phyloP scores from a whole-genome alignment of 1,140 invertebrate species.

The Magallana angulata region DNA sequence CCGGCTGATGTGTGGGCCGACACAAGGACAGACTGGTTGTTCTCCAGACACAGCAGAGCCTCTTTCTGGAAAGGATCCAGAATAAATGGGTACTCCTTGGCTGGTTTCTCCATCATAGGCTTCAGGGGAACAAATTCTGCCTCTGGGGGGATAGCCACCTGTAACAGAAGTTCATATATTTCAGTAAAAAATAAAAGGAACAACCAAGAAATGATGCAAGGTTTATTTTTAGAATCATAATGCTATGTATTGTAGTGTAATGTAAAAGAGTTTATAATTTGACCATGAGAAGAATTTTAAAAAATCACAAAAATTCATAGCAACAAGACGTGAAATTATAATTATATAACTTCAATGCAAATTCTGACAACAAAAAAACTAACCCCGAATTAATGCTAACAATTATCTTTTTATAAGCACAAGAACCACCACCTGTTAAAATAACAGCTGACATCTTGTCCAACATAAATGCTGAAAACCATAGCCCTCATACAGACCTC shows the following conservation, averaged over 20 bases:
- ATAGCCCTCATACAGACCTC: conserved; percentile 82
- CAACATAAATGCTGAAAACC: too few relatives aligned
- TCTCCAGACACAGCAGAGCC: conserved; percentile 98
- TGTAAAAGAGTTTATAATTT: too few relatives aligned
- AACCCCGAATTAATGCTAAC: too few relatives aligned
- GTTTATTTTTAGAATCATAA: neutral
- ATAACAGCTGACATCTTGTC: too few relatives aligned
- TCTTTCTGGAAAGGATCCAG: conserved; percentile 99
- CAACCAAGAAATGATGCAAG: neutral
- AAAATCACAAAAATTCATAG: too few relatives aligned
- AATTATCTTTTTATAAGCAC: too few relatives aligned
- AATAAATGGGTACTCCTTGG: conserved; percentile 96
- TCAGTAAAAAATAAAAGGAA: neutral
- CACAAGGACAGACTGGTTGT: conserved; percentile 97
- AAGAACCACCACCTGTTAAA: too few relatives aligned
- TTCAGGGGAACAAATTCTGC: conserved; percentile 88
- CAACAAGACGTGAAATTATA: too few relatives aligned
- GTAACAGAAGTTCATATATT: conserved; percentile 9
- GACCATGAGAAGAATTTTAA: too few relatives aligned
- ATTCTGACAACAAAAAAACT: too few relatives aligned
- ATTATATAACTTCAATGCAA: too few relatives aligned
- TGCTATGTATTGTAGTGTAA: too few relatives aligned
- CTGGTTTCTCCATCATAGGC: conserved; percentile 80
- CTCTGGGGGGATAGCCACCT: conserved; percentile 91
- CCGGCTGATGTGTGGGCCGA: conserved; percentile 99